Evolutionary conservation across 2,888 invertebrate species (phyloP).

Genomic region (Tipula confusa): DNA sequence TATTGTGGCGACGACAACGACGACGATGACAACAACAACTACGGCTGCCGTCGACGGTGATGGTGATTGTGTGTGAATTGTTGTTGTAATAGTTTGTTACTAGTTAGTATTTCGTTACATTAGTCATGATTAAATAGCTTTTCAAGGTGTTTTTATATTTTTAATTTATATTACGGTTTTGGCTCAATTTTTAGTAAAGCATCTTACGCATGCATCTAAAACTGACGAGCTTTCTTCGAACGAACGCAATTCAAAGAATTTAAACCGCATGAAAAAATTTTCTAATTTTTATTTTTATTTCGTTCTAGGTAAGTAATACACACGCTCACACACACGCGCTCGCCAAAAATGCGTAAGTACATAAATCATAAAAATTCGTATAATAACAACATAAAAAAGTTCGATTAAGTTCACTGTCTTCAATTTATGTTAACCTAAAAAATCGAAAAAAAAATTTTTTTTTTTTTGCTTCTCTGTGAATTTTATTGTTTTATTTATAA

Average conservation of each 20-base stretch:
- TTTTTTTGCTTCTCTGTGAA: not conserved
- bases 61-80: not conserved
- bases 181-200: not conserved
- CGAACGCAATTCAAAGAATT: not conserved
- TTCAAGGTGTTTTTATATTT: not conserved
- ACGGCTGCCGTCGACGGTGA: not conserved
- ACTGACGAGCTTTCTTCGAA: not conserved
- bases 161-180: not conserved
- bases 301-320: not conserved
- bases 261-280: not conserved
- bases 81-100: not conserved
- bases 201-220: not conserved
- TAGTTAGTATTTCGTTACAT: not conserved
- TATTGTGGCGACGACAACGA: not conserved
- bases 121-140: slow-evolving; percentile 5
- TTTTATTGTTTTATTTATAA: not conserved
- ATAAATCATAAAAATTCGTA: not conserved
- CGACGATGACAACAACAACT: not conserved
- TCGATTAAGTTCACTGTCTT: slow-evolving; percentile 25
- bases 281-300: not conserved
- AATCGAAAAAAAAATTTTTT: not conserved
- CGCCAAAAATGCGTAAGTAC: not conserved
- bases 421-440: not conserved
- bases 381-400: not conserved
- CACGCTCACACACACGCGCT: not conserved